phyloP scores from a whole-genome alignment of 2,113 vertebrate genomes.

The Falcunculus frontatus region DNA sequence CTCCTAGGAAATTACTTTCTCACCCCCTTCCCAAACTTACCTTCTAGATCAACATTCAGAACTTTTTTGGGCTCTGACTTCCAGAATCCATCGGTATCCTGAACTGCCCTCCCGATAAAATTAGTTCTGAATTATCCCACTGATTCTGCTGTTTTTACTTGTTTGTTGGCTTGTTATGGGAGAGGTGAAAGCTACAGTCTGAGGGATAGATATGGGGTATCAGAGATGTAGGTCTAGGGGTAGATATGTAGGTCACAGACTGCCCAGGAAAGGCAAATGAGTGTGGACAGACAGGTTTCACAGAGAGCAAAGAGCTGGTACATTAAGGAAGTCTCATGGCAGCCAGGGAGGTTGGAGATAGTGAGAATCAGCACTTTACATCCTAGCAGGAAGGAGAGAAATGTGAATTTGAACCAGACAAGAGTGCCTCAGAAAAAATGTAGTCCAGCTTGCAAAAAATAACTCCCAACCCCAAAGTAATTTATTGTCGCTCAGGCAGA shows the following conservation, averaged over 20 bases:
- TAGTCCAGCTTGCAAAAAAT: background rate
- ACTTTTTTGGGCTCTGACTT: background rate
- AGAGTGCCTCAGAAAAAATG: background rate
- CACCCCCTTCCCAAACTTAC: background rate
- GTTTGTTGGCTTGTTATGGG: background rate
- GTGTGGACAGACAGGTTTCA: background rate
- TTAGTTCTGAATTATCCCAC: background rate
- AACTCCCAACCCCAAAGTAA: background rate
- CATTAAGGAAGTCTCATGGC: background rate
- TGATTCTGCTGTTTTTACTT: background rate
- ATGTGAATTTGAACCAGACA: background rate
- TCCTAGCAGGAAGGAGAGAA: background rate
- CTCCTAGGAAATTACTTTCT: background rate
- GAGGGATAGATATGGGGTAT: background rate
- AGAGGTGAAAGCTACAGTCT: background rate
- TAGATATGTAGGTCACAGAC: background rate
- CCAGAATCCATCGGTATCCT: background rate
- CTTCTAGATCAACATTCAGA: background rate
- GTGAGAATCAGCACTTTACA: background rate
- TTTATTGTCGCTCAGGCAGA: conserved; percentile 25
- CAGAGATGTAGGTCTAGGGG: background rate
- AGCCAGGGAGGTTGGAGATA: background rate
- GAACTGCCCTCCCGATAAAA: background rate
- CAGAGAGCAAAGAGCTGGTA: background rate
- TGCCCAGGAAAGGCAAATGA: background rate